Base-by-base conservation (phyloP, 2,888 invertebrate genomes). In the Gymnoscelis rufifasciata region DNA sequence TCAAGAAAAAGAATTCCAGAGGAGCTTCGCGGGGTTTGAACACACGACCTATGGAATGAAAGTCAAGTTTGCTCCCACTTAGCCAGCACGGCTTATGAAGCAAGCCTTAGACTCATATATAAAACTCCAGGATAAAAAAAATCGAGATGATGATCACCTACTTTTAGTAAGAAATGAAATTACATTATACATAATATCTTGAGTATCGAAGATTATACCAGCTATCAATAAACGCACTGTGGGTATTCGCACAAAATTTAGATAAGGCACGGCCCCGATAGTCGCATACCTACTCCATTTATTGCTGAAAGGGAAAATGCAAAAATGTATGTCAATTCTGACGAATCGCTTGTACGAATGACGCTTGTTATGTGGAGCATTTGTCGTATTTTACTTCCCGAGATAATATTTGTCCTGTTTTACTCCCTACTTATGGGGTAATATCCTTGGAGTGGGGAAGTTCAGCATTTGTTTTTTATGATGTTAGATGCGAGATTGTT, bases 251-350 rank as follows among this genome's bases (percentile, higher is more conserved):
- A 36, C 52, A 52, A 56, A 52, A 58, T 58, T 56, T 47, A 46
- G 56, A 54, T 56, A 58, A 56, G 51, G 38, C 43, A 52, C 50
- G 46, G 44, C 19, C 45, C 14, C 50, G 42, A 56, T 54, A 43
- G 56, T 30, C 37, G 35, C 38, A 44, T 55, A 47, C 45, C 43
- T 52, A 54, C 52, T 54, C 54, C 56, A 52, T 54, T 58, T 54
- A 58, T 58, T 56, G 49, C 41, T 42, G 47, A 47, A 36, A 40
- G 46, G 36, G 24, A 42, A n/a, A 39, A 45, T 50, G 38, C 45
- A 39, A 40, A 47, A 52, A 43, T 45, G 42, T 42, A 43, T 47
- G 48, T 47, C 52, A 52, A 44, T 48, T 47, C 30, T 48, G 52
- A 45, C 47, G 42, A 14, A 52, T 52, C 42, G 45, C 36, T 48